Base-by-base conservation (phyloP, 2,113 vertebrate genomes). In the Corythornis madagascariensis region DNA sequence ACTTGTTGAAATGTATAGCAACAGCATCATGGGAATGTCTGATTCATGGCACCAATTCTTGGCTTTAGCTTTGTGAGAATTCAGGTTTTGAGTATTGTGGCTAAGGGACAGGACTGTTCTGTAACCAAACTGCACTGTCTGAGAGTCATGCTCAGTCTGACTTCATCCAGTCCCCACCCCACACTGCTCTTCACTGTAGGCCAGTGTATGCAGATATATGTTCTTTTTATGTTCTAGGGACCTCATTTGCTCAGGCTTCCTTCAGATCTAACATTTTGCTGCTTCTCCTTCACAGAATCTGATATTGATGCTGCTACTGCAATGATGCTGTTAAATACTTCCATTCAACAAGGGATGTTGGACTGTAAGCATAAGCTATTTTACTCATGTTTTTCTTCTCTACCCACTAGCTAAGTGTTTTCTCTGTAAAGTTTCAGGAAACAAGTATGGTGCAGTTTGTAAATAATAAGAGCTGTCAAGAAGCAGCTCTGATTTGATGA, bases 241-340 rank as follows among this genome's bases (percentile, higher is more conserved):
- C 40, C 24, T 77, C 18, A 35, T 67, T 63, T 92, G 60, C 22
- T 89, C 65, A 71, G 26, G 24, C 29, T 59, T 15, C 43, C 45
- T 48, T 14, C 31, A 79, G 22, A 69, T 45, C 33, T 95, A 93
- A 96, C 3, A 1, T 84, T 73, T 73, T 92, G 42, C n/a, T 87
- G 57, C 70, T 93, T 96, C 59, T 93, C 38, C 96, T 98, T 98
- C 97, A 90, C 98, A 99, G 99, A 99, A 96, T 99, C 99, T 92
- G 99, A 99, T 97, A 99, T 99, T 93, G 99, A 99, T 97, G 99
- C 99, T 98, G 99, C 99, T 98, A 98, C 99, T 97, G 99, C 99
- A 94, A 99, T 99, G 99, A 99, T 99, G 98, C 98, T 99, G 97
- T 98, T 99, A 98, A 99, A 99, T 98, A 99, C 98, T 97, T 99